phyloP scores from a whole-genome alignment of 2,113 vertebrate species.

The Oxyruncus cristatus region DNA sequence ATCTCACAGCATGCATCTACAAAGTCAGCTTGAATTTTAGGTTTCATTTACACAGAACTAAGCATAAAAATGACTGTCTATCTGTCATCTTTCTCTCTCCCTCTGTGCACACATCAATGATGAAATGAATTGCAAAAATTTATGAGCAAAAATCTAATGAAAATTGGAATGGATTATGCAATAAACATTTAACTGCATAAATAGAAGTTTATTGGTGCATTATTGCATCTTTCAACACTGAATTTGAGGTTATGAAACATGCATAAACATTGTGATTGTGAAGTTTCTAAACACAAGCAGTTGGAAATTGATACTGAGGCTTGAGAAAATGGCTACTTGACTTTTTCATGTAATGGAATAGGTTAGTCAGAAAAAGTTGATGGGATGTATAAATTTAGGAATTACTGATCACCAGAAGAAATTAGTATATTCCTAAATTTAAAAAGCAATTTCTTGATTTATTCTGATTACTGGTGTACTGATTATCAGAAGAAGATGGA shows the following conservation, averaged over 20 bases:
- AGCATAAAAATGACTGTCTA: conserved; percentile 10
- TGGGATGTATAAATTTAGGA: background rate
- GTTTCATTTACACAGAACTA: background rate
- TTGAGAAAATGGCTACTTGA: background rate
- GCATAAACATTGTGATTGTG: background rate
- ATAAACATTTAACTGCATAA: conserved; percentile 41
- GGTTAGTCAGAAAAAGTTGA: background rate
- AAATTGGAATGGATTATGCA: conserved; percentile 19
- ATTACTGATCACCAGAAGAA: background rate
- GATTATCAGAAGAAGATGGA: background rate
- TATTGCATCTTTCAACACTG: background rate
- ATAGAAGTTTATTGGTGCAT: conserved; percentile 43
- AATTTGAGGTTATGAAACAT: conserved; percentile 25
- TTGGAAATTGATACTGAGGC: background rate
- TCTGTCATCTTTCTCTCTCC: conserved; percentile 12
- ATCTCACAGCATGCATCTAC: background rate
- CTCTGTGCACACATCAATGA: background rate
- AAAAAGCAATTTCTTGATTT: background rate
- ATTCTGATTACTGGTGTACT: background rate
- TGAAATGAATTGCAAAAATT: conserved; percentile 39
- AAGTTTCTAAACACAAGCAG: conserved; percentile 6
- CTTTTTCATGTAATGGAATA: background rate
- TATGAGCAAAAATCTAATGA: conserved; percentile 28
- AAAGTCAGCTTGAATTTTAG: background rate
- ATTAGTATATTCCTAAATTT: background rate